These are phyloP conservation scores for Cyclargus thomasi DNA, from an alignment of 1,140 invertebrate species.

Conservation along the genomic window DNA sequence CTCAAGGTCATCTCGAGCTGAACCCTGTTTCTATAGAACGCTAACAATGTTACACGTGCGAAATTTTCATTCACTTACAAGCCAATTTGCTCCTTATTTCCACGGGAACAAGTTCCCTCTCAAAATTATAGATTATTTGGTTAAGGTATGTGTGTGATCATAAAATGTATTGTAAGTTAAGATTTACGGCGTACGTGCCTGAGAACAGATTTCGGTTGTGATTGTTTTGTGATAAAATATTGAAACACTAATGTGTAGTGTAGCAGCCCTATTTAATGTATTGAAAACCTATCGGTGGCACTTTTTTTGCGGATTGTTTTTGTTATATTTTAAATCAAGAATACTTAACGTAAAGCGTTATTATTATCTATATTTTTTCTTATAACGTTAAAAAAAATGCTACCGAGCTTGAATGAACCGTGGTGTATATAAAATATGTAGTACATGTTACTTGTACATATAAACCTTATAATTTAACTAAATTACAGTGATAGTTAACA, in stretches of 20 bases:
- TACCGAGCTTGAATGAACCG: too few relatives aligned
- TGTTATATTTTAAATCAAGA: too few relatives aligned
- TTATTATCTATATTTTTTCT: too few relatives aligned
- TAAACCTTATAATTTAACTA: too few relatives aligned
- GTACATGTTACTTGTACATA: too few relatives aligned
- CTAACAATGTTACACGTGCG: not conserved
- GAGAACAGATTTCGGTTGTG: constrained; percentile 4
- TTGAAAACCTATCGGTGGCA: too few relatives aligned
- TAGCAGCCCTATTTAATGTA: not conserved
- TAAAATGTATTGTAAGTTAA: constrained; percentile 11
- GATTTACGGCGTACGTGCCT: constrained; percentile 10
- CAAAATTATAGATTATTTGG: not conserved
- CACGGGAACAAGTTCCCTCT: not conserved
- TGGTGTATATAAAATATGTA: too few relatives aligned
- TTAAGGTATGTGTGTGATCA: not conserved
- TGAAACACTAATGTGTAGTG: not conserved
- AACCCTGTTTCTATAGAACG: not conserved
- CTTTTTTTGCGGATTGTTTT: too few relatives aligned
- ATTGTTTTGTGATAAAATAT: not conserved
- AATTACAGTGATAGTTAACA: too few relatives aligned
- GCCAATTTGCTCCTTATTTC: not conserved
- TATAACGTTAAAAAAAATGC: too few relatives aligned
- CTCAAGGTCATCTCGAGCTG: constrained; percentile 2
- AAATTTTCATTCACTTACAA: not conserved
- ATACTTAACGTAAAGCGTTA: too few relatives aligned